A percentile compares a stretch with the other conserved stretches of the same genome.
phyloP scores from a whole-genome alignment of 2,888 invertebrate species.

The Noctua pronuba region DNA sequence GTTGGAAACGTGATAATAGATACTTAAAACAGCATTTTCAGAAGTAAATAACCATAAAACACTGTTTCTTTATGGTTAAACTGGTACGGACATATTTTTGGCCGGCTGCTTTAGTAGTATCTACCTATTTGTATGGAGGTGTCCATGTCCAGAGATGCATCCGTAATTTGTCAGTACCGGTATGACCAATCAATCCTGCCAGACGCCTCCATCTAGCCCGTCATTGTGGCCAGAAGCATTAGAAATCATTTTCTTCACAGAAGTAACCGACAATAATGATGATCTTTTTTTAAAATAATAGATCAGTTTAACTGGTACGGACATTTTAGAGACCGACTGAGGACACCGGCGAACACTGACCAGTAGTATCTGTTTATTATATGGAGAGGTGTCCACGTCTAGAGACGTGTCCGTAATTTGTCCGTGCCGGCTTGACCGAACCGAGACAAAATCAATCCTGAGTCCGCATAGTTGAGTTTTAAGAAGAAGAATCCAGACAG shows the following conservation, averaged over 20 bases:
- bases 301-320: too few species aligned
- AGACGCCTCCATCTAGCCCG: not conserved
- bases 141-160: not conserved
- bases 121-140: not conserved
- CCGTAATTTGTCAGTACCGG: not conserved
- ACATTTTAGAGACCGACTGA: too few species aligned
- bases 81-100: not conserved
- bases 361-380: not conserved
- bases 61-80: not conserved
- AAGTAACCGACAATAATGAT: not conserved
- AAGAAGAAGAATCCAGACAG: not conserved
- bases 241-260: not conserved
- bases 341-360: too few species aligned
- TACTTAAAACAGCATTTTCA: not conserved
- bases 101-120: not conserved
- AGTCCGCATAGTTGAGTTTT: not conserved
- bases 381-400: not conserved
- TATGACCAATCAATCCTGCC: not conserved
- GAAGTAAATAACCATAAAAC: not conserved
- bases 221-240: not conserved
- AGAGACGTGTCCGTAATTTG: not conserved
- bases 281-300: not conserved
- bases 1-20: not conserved
- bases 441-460: not conserved
- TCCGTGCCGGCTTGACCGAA: not conserved